Conservation (phyloP, 1,140 invertebrate genomes). For the Brachionus paranguensis region DNA sequence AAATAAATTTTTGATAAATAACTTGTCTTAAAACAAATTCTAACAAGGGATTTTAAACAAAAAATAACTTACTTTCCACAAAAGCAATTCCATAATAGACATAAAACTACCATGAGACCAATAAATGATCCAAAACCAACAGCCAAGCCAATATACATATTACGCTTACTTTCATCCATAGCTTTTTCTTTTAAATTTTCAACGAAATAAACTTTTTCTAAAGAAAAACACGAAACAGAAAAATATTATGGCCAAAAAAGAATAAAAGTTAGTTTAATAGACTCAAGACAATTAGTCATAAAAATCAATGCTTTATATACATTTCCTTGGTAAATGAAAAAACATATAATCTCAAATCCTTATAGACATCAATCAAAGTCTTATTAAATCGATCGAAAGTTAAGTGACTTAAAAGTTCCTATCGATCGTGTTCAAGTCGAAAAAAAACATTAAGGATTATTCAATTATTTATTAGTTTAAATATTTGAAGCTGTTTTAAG, state of each 20-base stretch:
- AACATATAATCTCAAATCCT: neutral
- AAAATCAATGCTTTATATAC: neutral
- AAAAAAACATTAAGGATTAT: slow-evolving; percentile 12
- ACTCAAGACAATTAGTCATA: slow-evolving; percentile 1
- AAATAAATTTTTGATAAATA: neutral
- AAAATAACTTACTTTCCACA: neutral
- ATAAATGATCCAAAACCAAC: slow-evolving; percentile 11
- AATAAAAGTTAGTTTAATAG: neutral
- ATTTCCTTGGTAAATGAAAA: neutral
- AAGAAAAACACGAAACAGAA: neutral
- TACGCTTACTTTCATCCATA: slow-evolving; percentile 29
- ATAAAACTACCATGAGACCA: neutral
- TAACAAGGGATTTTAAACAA: neutral
- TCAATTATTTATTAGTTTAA: slow-evolving; percentile 29
- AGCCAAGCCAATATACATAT: slow-evolving; percentile 26
- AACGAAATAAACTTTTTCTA: too few relatives aligned
- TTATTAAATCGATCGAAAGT: neutral
- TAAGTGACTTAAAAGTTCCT: neutral
- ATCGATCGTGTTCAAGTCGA: neutral
- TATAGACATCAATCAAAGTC: neutral
- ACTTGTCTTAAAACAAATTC: neutral
- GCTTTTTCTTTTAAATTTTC: neutral
- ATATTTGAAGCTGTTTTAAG: neutral
- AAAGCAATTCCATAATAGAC: slow-evolving; percentile 30
- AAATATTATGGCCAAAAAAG: neutral